Conservation (phyloP, 2,888 invertebrate species). For the Drosophila mimica region DNA sequence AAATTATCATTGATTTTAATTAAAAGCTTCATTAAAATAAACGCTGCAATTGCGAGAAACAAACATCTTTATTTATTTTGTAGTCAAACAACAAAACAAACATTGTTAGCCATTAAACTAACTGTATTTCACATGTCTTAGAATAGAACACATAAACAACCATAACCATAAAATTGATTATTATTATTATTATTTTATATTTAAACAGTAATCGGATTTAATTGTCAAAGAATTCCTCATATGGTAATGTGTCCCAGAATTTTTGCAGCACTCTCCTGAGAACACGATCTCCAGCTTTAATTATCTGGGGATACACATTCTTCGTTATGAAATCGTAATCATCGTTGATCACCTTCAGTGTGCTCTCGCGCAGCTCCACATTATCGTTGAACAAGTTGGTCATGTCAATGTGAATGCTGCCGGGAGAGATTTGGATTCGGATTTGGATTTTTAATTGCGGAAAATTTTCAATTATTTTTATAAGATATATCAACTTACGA, state of each 20-base stretch:
- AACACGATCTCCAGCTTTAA: conserved; percentile 38
- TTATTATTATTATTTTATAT: too few species aligned
- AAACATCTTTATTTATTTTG: neutral
- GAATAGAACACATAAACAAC: neutral
- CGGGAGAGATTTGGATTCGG: neutral
- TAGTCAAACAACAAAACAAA: neutral
- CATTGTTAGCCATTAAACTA: neutral
- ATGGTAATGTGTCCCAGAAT: conserved; percentile 60
- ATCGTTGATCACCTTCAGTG: conserved; percentile 68
- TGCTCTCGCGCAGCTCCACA: conserved; percentile 65
- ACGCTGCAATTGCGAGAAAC: conserved; percentile 11
- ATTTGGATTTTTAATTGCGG: too few species aligned
- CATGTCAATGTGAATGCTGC: conserved; percentile 66
- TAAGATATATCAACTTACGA: conserved; percentile 49
- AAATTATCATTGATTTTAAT: neutral
- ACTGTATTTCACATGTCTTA: neutral
- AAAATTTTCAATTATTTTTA: too few species aligned
- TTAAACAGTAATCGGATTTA: conserved; percentile 1
- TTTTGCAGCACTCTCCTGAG: conserved; percentile 28
- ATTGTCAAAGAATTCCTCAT: conserved; percentile 59
- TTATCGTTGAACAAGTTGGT: conserved; percentile 75
- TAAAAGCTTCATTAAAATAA: conserved; percentile 11
- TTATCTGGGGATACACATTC: conserved; percentile 66
- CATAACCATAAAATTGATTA: neutral
- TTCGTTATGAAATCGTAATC: conserved; percentile 65